A percentile compares a stretch with the other conserved stretches of the same genome.
phyloP scores from a whole-genome alignment of 1,140 invertebrate species.

The Aphaenogaster floridana region DNA sequence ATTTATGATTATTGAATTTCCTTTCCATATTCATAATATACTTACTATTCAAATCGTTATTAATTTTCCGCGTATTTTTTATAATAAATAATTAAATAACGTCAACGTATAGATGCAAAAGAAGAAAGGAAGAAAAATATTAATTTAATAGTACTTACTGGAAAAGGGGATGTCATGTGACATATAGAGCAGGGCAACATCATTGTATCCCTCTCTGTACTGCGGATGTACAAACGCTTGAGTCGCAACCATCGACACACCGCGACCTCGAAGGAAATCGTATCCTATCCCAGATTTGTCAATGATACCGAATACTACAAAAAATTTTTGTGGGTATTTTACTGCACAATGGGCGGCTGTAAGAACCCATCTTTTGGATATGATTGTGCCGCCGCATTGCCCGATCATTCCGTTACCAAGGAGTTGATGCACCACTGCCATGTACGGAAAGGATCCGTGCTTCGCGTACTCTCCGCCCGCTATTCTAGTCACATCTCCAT shows the following conservation, averaged over 20 bases:
- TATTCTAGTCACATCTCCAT: too few relatives aligned
- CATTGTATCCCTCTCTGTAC: background rate
- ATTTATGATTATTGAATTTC: background rate
- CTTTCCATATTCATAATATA: background rate
- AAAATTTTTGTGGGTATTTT: background rate
- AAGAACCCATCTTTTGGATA: constrained; percentile 14
- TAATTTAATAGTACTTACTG: background rate
- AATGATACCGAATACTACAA: background rate
- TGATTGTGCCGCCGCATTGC: background rate
- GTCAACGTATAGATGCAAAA: background rate
- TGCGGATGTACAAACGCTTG: background rate
- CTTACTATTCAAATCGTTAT: background rate
- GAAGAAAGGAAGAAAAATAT: background rate
- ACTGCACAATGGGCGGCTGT: background rate
- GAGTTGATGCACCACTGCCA: background rate
- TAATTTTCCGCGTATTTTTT: background rate
- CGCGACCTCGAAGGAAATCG: background rate
- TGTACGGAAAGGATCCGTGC: too few relatives aligned
- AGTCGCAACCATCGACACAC: constrained; percentile 6
- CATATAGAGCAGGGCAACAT: background rate
- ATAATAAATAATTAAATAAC: constrained; percentile 13
- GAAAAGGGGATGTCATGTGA: background rate
- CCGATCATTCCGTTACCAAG: background rate
- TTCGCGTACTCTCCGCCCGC: too few relatives aligned
- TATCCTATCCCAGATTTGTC: background rate